Base-by-base conservation (phyloP, 64 coral and sea anemone genomes). In the Cladopsammia gracilis region DNA sequence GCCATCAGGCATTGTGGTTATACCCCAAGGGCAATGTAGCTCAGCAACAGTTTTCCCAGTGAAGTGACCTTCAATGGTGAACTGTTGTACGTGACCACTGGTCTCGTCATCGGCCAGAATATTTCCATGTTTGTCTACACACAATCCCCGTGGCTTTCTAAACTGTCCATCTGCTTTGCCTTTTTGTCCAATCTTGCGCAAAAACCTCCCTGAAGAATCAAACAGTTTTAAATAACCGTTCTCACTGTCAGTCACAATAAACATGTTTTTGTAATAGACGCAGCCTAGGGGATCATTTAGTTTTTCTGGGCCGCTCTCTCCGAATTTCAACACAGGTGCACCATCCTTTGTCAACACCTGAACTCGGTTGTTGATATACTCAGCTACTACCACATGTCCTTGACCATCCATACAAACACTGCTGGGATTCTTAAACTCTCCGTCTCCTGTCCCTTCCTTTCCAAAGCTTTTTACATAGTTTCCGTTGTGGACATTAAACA, bases 391-490 rank as follows among this genome's bases (percentile, higher is more conserved):
- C 49, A 79, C 48, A 26, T 47, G 88, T n/a, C 23, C 72, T 70
- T 22, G 46, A 16, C 78, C 60, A 90, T 90, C 75, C 22, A 90
- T 8, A 25, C 50, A 51, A 76, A 90, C 88, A 65, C 72, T 56
- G 67, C 4, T 9, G 45, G 46, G 56, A 5, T 6, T 1, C 0
- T 18, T 61, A 49, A 89, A 78, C 71, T 76, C 42, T 59, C 73
- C 52, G 34, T 20, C 13, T 48, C 42, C 61, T 15, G 42, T 54
- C 18, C 76, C 88, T 7, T 48, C 14, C 15, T 15, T 15, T 53
- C 83, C 83, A 48, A 71, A 70, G 83, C 12, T 87, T 70, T 50
- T 70, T 15, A 80, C 22, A 79, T 45, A 42, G 34, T 76, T 50
- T 24, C 88, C 75, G 69, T 18, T 65, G 25, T 26, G 59, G 23